A percentile compares a stretch with the other conserved stretches of the same genome.
These are phyloP conservation scores for Neoascia interrupta DNA, from an alignment of 2,888 invertebrate genomes.

Conservation along the genomic window DNA sequence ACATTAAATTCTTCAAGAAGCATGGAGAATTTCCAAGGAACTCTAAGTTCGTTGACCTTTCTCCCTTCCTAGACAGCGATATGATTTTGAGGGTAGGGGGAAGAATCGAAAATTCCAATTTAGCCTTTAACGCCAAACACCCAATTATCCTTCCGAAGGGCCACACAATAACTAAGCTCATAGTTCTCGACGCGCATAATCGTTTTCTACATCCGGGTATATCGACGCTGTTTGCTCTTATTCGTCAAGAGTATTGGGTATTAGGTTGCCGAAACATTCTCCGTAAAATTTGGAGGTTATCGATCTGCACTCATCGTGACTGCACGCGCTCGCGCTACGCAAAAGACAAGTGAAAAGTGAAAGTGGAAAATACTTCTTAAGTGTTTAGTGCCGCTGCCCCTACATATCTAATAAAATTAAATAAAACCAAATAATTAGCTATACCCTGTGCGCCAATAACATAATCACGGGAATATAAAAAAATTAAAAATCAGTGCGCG, in stretches of 20 bases:
- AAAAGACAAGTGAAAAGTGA: too few species aligned
- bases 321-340: too few species aligned
- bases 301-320: too few species aligned
- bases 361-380: too few species aligned
- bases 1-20: not conserved
- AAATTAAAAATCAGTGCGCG: too few species aligned
- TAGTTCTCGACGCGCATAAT: not conserved
- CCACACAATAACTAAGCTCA: too few species aligned
- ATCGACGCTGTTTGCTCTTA: constrained; percentile 8
- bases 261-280: constrained; percentile 23
- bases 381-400: too few species aligned
- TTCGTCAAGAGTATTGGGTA: constrained; percentile 41
- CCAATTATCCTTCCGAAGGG: constrained; percentile 33
- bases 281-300: too few species aligned
- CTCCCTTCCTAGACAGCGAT: not conserved
- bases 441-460: too few species aligned
- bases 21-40: not conserved
- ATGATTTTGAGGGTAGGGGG: not conserved
- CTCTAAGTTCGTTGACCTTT: not conserved
- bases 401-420: too few species aligned
- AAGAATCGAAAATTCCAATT: not conserved
- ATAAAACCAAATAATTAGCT: too few species aligned
- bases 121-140: constrained; percentile 18
- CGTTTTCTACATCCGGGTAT: not conserved
- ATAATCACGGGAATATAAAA: too few species aligned